Base-by-base conservation (phyloP, 2,888 invertebrate genomes). In the Cremastinae sp. region DNA sequence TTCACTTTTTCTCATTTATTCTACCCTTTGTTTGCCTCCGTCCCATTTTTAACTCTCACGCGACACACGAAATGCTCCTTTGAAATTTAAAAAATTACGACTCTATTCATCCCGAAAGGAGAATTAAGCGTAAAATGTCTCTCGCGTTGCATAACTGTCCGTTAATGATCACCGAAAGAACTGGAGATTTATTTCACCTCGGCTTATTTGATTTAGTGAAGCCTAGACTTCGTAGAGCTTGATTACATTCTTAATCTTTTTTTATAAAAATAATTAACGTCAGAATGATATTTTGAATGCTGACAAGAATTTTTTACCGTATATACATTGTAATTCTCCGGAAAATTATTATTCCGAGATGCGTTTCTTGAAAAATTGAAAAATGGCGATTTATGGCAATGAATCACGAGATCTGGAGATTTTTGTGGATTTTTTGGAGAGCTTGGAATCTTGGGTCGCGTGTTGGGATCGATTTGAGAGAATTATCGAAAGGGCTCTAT, bases 391-490 rank as follows among this genome's bases (percentile, higher is more conserved):
- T 59, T 43, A 43, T 22, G 41, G 41, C 43, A 14, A 10, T 28
- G 43, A 59, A n/a, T 59, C 43, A 14, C 20, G 20, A 58, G 18
- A 20, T 20, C 16, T 9, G 14, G 10, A 16, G 8, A 9, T 41
- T 5, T n/a, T 34, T 61, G 0, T 47, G 12, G 5, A 20, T 58
- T 14, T 43, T 58, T 41, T 47, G 10, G 5, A 49, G 16, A 47
- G 14, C 56, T 10, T 38, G 56, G 38, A 12, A 54, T 16, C 45
- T 22, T 34, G 18, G 41, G 49, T 72, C 56, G 51, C 49, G 41
- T 10, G 14, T 51, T 64, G 28, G 5, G 47, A 8, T 72, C 58
- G 51, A 72, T 72, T 72, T 72, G 65, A 56, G 72, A 65, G 64
- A 43, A 51, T 58, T 20, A 58, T 45, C 51, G 41, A 51, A n/a